Conservation (phyloP, 2,888 invertebrate species). For the Hofmannophila pseudospretella region DNA sequence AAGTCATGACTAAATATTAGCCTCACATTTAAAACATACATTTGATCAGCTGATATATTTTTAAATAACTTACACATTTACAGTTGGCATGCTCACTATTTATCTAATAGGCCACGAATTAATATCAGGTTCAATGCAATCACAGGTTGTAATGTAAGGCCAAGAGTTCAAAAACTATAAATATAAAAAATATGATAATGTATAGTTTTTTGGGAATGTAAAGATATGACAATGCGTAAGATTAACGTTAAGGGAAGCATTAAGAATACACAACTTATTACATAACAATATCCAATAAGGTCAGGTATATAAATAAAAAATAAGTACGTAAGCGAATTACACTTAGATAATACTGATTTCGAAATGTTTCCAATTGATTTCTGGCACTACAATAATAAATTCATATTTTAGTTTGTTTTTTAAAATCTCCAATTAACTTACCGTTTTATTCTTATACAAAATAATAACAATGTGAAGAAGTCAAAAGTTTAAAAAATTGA, state of each 20-base stretch:
- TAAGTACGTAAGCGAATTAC: conserved; percentile 18
- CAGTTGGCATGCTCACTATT: conserved; percentile 3
- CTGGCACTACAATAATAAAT: conserved; percentile 15
- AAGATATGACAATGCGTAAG: conserved; percentile 4
- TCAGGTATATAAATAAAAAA: conserved; percentile 11
- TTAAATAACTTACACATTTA: neutral
- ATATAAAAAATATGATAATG: neutral
- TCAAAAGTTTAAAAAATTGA: conserved; percentile 1
- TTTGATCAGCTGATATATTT: neutral
- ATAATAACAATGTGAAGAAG: too few species aligned
- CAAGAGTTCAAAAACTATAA: conserved; percentile 6
- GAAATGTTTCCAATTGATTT: conserved; percentile 18
- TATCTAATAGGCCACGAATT: conserved; percentile 7
- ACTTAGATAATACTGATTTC: conserved; percentile 32
- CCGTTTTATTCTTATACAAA: too few species aligned
- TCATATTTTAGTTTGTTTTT: neutral
- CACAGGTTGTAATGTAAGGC: conserved; percentile 17
- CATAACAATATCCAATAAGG: conserved; percentile 4
- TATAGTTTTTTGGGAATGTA: conserved; percentile 13
- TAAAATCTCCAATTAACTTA: conserved; percentile 6
- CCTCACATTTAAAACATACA: neutral
- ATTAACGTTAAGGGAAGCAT: conserved; percentile 7
- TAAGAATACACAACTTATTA: conserved; percentile 4
- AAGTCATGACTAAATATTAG: too few species aligned
- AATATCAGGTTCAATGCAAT: conserved; percentile 15